These are phyloP conservation scores for Holothuria leucospilota DNA, from an alignment of 53 echinoderm and acorn worm species.

Conservation along the genomic window DNA sequence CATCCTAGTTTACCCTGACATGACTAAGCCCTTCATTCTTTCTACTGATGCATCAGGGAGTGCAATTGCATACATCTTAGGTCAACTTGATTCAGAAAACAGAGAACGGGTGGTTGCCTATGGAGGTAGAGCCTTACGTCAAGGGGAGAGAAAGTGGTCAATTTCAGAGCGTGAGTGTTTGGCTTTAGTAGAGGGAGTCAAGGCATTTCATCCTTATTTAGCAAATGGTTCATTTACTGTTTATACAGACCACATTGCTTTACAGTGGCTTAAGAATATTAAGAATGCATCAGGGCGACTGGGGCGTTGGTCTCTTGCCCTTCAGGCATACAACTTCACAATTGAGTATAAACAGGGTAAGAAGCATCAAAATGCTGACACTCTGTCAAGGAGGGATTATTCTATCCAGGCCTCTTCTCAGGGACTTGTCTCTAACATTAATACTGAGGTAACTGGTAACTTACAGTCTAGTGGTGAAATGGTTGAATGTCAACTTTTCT, in stretches of 20 bases:
- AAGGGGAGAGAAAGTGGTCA: constrained; percentile 30
- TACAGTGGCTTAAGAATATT: constrained; percentile 46
- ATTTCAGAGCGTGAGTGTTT: constrained; percentile 44
- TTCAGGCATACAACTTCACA: constrained; percentile 51
- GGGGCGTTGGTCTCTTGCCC: constrained; percentile 53
- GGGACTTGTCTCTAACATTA: neutral
- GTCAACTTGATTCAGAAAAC: constrained; percentile 10
- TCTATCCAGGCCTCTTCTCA: neutral
- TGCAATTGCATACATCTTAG: constrained; percentile 23
- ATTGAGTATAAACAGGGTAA: constrained; percentile 34
- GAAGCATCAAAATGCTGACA: constrained; percentile 39
- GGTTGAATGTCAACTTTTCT: neutral
- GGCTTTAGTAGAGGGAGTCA: constrained; percentile 31
- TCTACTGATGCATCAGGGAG: constrained; percentile 33
- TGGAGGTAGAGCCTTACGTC: neutral
- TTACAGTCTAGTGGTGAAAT: neutral
- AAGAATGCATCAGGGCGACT: constrained; percentile 35
- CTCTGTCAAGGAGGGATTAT: constrained; percentile 23
- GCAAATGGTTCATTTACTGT: constrained; percentile 30
- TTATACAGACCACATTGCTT: constrained; percentile 48
- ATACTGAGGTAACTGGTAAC: neutral
- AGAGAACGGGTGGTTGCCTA: constrained; percentile 36
- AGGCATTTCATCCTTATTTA: constrained; percentile 30
- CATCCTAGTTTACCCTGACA: constrained; percentile 6
- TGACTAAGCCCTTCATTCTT: constrained; percentile 28